These are phyloP conservation scores for Camponotus vicinus DNA, from an alignment of 1,140 invertebrate species.

Conservation along the genomic window DNA sequence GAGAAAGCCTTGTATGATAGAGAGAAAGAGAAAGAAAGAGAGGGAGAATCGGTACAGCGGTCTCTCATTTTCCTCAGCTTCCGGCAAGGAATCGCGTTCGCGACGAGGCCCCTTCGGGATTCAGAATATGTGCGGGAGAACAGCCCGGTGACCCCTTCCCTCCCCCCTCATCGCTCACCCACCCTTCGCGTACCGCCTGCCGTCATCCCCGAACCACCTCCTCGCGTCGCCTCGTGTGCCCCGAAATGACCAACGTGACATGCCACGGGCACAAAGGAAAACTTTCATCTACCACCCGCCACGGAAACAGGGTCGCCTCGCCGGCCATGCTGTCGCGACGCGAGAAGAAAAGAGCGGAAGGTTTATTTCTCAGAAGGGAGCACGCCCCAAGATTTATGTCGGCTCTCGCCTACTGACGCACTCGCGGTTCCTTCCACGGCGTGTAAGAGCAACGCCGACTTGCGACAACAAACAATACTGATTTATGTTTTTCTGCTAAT, in stretches of 20 bases:
- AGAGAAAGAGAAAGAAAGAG: not conserved
- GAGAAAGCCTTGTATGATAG: slow-evolving; percentile 39
- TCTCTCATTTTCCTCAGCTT: slow-evolving; percentile 65
- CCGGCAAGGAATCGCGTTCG: slow-evolving; percentile 57
- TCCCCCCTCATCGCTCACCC: slow-evolving; percentile 15
- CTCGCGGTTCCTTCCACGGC: slow-evolving; percentile 63
- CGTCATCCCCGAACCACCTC: slow-evolving; percentile 21
- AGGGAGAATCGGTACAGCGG: slow-evolving; percentile 11
- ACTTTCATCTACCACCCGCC: slow-evolving; percentile 76
- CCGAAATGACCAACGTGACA: slow-evolving; percentile 73
- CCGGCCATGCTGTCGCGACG: slow-evolving; percentile 65
- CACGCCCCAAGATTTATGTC: slow-evolving; percentile 69
- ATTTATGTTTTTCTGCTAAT: slow-evolving; percentile 64
- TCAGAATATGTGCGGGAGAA: slow-evolving; percentile 70
- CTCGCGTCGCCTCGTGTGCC: slow-evolving; percentile 22
- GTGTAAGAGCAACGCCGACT: slow-evolving; percentile 9
- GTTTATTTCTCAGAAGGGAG: slow-evolving; percentile 74
- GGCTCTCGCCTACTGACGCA: slow-evolving; percentile 70
- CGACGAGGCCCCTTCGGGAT: slow-evolving; percentile 61
- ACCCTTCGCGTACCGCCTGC: not conserved
- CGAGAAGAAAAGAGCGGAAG: slow-evolving; percentile 72
- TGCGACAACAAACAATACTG: slow-evolving; percentile 57
- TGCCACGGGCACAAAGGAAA: slow-evolving; percentile 72
- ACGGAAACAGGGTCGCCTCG: slow-evolving; percentile 71
- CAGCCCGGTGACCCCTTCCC: not conserved